Conservation (phyloP, 2,797 vertebrate species). For the Myripristis jacobus region DNA sequence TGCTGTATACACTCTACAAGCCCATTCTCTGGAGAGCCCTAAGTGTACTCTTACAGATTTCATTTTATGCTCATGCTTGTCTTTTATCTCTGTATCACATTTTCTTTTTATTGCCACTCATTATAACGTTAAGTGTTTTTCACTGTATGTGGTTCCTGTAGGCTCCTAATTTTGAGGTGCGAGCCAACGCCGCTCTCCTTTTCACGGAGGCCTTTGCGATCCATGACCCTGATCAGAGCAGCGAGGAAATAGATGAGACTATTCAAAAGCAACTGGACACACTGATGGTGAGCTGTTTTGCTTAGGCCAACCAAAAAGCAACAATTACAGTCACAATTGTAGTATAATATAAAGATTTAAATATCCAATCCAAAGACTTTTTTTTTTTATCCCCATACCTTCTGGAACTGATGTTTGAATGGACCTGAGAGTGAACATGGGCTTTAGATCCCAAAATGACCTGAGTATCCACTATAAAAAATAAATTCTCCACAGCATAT, state of each 20-base stretch:
- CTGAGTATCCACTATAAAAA: too few species aligned
- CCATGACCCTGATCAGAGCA: conserved; percentile 85
- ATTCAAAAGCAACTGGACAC: conserved; percentile 94
- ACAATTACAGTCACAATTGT: too few species aligned
- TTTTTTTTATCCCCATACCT: too few species aligned
- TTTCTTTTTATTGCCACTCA: background rate
- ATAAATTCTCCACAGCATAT: too few species aligned
- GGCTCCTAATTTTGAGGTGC: conserved; percentile 93
- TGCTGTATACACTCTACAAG: conserved; percentile 91
- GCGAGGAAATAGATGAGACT: conserved; percentile 83
- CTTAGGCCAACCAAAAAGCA: too few species aligned
- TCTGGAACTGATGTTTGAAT: too few species aligned
- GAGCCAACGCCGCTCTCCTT: conserved; percentile 92
- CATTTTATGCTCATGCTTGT: background rate
- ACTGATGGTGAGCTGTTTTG: conserved; percentile 86
- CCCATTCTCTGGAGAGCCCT: conserved; percentile 95
- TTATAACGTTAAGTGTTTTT: background rate
- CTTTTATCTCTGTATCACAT: background rate
- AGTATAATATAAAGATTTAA: too few species aligned
- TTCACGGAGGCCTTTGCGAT: conserved; percentile 95
- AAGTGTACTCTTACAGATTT: conserved; percentile 78
- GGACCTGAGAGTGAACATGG: too few species aligned
- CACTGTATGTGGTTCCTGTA: conserved; percentile 60
- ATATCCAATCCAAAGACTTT: too few species aligned
- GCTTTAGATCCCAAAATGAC: too few species aligned